phyloP scores from a whole-genome alignment of 2,113 vertebrate species.

The Rhagologus leucostigma region DNA sequence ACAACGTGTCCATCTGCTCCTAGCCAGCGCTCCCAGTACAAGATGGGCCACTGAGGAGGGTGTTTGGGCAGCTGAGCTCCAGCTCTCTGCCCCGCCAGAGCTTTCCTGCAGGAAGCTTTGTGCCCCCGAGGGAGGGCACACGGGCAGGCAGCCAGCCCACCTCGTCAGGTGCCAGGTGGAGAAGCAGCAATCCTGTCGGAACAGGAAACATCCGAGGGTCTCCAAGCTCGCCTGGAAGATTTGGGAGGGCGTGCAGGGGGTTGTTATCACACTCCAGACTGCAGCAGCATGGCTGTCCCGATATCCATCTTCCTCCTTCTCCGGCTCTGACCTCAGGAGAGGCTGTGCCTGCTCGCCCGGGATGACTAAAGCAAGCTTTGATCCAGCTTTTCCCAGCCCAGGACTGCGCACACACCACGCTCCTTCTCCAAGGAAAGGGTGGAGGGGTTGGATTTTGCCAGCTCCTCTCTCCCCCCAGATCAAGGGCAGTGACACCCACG shows the following conservation, averaged over 20 bases:
- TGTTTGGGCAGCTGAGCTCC: not conserved
- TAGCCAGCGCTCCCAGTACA: not conserved
- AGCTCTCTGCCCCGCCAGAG: not conserved
- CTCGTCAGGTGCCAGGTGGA: not conserved
- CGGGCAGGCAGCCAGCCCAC: not conserved
- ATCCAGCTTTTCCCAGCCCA: not conserved
- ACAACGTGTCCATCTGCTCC: not conserved
- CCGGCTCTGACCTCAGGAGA: not conserved
- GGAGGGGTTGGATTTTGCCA: not conserved
- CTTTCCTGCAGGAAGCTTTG: not conserved
- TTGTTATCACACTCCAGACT: not conserved
- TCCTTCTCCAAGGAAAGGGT: not conserved
- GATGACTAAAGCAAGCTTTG: not conserved
- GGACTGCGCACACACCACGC: not conserved
- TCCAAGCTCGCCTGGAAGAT: not conserved
- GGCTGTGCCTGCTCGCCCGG: not conserved
- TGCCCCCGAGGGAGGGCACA: accelerated
- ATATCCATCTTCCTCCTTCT: not conserved
- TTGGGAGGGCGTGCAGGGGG: not conserved
- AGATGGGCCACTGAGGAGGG: not conserved
- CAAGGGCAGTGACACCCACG: not conserved
- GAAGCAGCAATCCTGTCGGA: not conserved
- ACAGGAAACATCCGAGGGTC: not conserved
- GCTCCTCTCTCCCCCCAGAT: not conserved
- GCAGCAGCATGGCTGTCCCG: not conserved